Evolutionary conservation across 2,797 vertebrate genomes (phyloP), one percentile per base, ranked within the genome.

Genomic region (Chrysocyon brachyurus): DNA sequence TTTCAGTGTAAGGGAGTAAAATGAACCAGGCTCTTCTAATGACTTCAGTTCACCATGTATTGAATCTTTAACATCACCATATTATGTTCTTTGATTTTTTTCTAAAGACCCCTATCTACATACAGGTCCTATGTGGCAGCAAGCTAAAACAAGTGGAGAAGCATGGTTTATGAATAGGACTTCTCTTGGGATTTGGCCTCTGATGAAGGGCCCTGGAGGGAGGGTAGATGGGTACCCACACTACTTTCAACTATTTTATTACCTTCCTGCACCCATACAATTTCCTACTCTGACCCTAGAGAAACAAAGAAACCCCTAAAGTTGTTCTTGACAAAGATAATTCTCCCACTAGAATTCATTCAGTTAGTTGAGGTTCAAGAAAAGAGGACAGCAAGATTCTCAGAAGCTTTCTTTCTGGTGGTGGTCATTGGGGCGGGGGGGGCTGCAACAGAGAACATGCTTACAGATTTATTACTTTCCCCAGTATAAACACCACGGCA

Each of bases 1-100:
- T 77, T 94, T 77, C 88, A 81, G 59, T 49, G 26, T 64, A 52
- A 72, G 31, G 33, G 86, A 79, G 14, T 68, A 46, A 96, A 88
- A 63, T 36, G 31, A 78, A 40, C 10, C 46, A 72, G n/a, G 77
- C 31, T 79, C 56, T 49, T 85, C 64, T 26, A 78, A 64, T 49
- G 79, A 89, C 14, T 63, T n/a, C 6, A 15, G 24, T 49, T 93
- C 17, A 64, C 4, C 40, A 66, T 31, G 31, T 96, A 24, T 36
- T 52, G 11, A 66, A 17, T 93, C 49, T 90, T 77, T 36, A 31
- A 46, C 15, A 24, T n/a, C 17, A 90, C 66, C 28, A 33, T 33
- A 28, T 22, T 52, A 15, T 68, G 16, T 63, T 59, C 36, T 97
- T 59, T 91, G 17, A 40, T 85, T 64, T 79, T 79, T 83, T 63